Evolutionary conservation across 2,888 invertebrate species (phyloP).

Genomic region (Cerceris ruficornis): DNA sequence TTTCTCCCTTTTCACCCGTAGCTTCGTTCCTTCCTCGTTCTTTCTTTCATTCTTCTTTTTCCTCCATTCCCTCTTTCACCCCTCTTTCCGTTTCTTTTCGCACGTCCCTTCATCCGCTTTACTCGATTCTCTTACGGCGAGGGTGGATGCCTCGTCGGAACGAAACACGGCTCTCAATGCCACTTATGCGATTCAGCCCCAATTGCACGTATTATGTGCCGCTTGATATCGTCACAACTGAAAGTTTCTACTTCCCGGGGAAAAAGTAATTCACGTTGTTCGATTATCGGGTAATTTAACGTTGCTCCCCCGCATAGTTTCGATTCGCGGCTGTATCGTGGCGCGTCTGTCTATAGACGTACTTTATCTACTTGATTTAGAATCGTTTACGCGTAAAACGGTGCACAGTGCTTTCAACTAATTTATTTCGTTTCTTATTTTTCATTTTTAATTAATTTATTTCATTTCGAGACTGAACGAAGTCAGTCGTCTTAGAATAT

Average conservation of each 20-base stretch:
- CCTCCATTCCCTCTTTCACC: slow-evolving; percentile 3
- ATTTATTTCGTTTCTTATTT: too few relatives aligned
- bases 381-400: too few relatives aligned
- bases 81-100: slow-evolving; percentile 32
- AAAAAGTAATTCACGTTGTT: not conserved
- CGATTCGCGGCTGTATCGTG: too few relatives aligned
- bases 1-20: slow-evolving; percentile 20
- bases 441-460: too few relatives aligned
- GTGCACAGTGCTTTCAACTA: too few relatives aligned
- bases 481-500: too few relatives aligned
- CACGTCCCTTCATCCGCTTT: slow-evolving; percentile 12
- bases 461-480: too few relatives aligned
- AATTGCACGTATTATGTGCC: not conserved
- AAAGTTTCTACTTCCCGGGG: not conserved
- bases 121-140: slow-evolving; percentile 32
- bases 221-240: not conserved
- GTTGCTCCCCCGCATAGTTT: too few relatives aligned
- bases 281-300: too few relatives aligned
- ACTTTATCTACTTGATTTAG: too few relatives aligned
- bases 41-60: slow-evolving; percentile 8
- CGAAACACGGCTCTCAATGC: not conserved
- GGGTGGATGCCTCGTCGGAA: slow-evolving; percentile 18
- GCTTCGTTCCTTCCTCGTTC: slow-evolving; percentile 29
- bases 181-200: not conserved
- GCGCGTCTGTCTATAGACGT: too few relatives aligned